phyloP scores from a whole-genome alignment of 2,797 vertebrate species.

The Bradypodion pumilum region DNA sequence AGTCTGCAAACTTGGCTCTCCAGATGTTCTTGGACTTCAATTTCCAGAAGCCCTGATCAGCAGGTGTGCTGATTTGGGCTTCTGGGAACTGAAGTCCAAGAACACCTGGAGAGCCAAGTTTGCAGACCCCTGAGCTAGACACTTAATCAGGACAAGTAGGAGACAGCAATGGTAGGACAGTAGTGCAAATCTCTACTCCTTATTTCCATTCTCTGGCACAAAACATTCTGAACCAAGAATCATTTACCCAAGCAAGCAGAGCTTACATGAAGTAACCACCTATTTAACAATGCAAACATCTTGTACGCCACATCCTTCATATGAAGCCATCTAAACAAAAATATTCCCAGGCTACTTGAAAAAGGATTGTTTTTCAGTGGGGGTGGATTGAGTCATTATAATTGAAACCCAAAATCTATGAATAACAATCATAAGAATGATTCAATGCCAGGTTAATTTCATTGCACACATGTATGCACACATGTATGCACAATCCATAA shows the following conservation, averaged over 20 bases:
- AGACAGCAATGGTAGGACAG: not conserved
- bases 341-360: conserved; percentile 58
- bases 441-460: not conserved
- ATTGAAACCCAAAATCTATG: not conserved
- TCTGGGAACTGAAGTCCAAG: too few species aligned
- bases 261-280: not conserved
- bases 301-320: not conserved
- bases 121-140: too few species aligned
- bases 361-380: conserved; percentile 50
- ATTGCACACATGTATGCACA: not conserved
- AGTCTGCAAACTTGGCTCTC: too few species aligned
- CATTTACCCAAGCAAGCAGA: too few species aligned
- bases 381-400: not conserved
- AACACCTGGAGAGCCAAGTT: too few species aligned
- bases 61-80: too few species aligned
- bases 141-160: not conserved
- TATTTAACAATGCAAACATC: not conserved
- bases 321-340: conserved; percentile 21
- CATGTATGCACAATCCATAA: not conserved
- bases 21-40: too few species aligned
- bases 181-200: not conserved
- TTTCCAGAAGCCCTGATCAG: too few species aligned
- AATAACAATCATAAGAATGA: not conserved
- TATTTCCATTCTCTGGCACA: not conserved
- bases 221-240: too few species aligned